A percentile compares a stretch with the other conserved stretches of the same genome.
Conservation (phyloP, 2,888 invertebrate species). For the Harpalus rufipes region DNA sequence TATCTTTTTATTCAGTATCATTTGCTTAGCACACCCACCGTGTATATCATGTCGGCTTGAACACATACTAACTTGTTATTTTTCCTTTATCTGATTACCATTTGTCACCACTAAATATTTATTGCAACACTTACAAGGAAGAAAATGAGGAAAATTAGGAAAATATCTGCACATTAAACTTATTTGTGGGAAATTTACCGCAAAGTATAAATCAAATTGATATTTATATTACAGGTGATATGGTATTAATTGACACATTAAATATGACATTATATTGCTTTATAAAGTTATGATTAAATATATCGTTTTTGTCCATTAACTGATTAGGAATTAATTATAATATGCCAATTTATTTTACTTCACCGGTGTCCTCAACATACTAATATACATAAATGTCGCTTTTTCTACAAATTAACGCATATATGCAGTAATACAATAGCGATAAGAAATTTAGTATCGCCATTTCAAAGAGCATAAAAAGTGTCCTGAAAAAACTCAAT, state of each 20-base stretch:
- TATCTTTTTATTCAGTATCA: conserved; percentile 47
- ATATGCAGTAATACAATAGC: too few relatives aligned
- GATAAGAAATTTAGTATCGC: too few relatives aligned
- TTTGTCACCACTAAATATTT: conserved; percentile 28
- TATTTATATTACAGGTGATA: background rate
- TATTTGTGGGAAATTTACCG: background rate
- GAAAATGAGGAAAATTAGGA: conserved; percentile 2
- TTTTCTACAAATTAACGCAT: too few relatives aligned
- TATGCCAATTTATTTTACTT: background rate
- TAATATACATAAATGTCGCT: too few relatives aligned
- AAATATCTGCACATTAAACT: background rate
- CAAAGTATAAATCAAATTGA: background rate
- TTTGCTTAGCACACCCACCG: conserved; percentile 41
- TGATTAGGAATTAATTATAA: background rate
- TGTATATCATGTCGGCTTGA: conserved; percentile 26
- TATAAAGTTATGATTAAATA: background rate
- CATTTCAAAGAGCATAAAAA: too few relatives aligned
- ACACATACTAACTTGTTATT: conserved; percentile 36
- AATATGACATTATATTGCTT: background rate
- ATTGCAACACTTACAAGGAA: conserved; percentile 4
- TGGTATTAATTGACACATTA: background rate
- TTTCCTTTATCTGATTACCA: conserved; percentile 21
- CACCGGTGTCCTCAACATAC: too few relatives aligned
- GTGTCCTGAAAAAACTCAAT: too few relatives aligned
- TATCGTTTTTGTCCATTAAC: background rate